Evolutionary conservation across 2,797 vertebrate genomes (phyloP), one percentile per base, ranked within the genome.

Genomic region (Chloroceryle inda): DNA sequence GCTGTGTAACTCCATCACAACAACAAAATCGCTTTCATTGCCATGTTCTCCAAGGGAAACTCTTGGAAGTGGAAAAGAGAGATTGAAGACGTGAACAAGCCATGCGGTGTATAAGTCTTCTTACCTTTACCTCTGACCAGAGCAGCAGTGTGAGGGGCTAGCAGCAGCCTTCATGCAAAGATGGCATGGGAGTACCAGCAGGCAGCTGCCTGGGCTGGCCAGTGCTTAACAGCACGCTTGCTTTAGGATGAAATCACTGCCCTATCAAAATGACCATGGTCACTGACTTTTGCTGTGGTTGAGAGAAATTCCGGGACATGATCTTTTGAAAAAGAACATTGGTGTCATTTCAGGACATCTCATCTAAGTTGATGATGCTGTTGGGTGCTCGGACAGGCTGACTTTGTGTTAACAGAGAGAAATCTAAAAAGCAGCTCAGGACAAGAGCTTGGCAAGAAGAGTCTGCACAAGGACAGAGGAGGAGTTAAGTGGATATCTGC

Each of bases 71-170:
- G 1, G 22, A 68, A 55, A 44, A 27, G 26, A 45, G 7, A 10
- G 38, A 12, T 2, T 26, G 55, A 79, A 86, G 50, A 55, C 3
- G 0, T 1, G 12, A 1, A 5, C 23, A 4, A 29, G 53, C 23
- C 1, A 3, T 33, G 23, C 5, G 27, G 6, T 4, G 1, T n/a
- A 4, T 13, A 4, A 19, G 29, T 29, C 38, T 45, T 35, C 21
- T 35, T 40, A 29, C 13, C 59, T 44, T 29, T 31, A 13, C 8
- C 14, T 27, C 33, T 37, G 62, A 23, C 26, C 20, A 40, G 11
- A 64, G 31, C 9, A 27, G 13, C 0, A 1, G 1, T 38, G 10
- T 8, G 58, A 76, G 68, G 18, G 7, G 8, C 4, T 3, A 6
- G 37, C 44, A 68, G 15, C 27, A 64, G 22, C 7, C 20, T n/a